Base-by-base conservation (phyloP, 2,797 vertebrate species). In the Spinus pinus region DNA sequence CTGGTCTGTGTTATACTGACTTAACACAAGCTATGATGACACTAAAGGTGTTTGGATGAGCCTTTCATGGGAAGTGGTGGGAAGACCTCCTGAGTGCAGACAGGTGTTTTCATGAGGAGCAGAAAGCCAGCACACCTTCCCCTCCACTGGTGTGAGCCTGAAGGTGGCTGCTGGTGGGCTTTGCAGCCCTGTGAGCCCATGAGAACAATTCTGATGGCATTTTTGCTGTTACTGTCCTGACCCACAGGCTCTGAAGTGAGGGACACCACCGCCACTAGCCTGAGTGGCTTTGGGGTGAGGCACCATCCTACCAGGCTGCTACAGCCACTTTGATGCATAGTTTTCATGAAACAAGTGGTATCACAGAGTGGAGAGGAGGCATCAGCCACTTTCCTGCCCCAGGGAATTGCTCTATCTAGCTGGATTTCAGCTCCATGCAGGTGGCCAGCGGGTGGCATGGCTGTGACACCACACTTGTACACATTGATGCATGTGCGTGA, bases 21-120 rank as follows among this genome's bases (percentile, higher is more conserved):
- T 93, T 94, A 96, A 95, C 96, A 94, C 83, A 91, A 96, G 94
- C 96, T 91, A 20, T 81, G 86, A 41, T 75, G 86, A 88, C 79
- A 91, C 94, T 86, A 80, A 96, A 97, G 93, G 61, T 70, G 13
- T 95, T 94, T 17, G 21, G 66, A 81, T 54, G 64, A 88, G 74
- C 66, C 72, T 94, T 95, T 81, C 41, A 22, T 23, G 31, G 62
- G 37, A 92, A 75, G 49, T 14, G 27, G 14, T 31, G 10, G 47
- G 25, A 58, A 81, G 75, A 33, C 6, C 23, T 49, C 19, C 2
- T 12, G 21, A 50, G n/a, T 20, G 44, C 64, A 44, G 37, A 70
- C 8, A 15, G 72, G 66, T 60, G 58, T 31, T 14, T 58, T 79
- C 5, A 7, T 6, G 2, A 20, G 37, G 39, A 44, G 42, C 54